Evolutionary conservation across 1,140 invertebrate genomes (phyloP).

Genomic region (Camponotus floridanus): DNA sequence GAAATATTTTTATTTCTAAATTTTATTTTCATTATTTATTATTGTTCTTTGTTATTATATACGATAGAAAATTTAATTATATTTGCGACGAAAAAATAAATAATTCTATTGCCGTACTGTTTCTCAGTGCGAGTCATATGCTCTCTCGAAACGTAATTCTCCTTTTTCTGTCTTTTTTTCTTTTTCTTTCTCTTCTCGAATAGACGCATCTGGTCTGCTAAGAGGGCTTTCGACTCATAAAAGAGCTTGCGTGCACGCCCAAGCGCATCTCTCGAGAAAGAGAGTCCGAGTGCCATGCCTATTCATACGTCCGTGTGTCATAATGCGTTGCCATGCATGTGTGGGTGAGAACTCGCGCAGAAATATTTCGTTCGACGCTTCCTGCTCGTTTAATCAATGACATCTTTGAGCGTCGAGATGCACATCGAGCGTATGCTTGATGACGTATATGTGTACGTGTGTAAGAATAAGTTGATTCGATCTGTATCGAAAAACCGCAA

Average conservation of each 20-base stretch:
- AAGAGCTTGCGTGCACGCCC: constrained; percentile 71
- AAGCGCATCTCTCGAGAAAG: constrained; percentile 64
- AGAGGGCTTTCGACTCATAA: constrained; percentile 65
- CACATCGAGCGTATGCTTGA: constrained; percentile 31
- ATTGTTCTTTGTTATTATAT: background rate
- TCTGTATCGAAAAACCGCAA: constrained; percentile 34
- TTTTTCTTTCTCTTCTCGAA: constrained; percentile 29
- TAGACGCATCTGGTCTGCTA: constrained; percentile 67
- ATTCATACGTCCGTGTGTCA: constrained; percentile 67
- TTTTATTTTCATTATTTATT: background rate
- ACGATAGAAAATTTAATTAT: background rate
- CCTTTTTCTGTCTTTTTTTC: constrained; percentile 21
- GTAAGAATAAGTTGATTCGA: background rate
- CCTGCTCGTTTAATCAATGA: constrained; percentile 80
- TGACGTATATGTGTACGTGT: background rate
- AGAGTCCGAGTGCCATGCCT: constrained; percentile 68
- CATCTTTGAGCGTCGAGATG: constrained; percentile 76
- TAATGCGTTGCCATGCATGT: constrained; percentile 68
- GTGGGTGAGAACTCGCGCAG: constrained; percentile 73
- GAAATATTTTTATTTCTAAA: background rate
- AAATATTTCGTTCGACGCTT: constrained; percentile 71
- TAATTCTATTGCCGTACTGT: background rate
- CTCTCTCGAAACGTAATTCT: constrained; percentile 47
- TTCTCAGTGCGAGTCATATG: background rate
- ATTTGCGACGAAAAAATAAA: background rate